phyloP scores from a whole-genome alignment of 2,888 invertebrate genomes.

The Hirtodrosophila cameraria region DNA sequence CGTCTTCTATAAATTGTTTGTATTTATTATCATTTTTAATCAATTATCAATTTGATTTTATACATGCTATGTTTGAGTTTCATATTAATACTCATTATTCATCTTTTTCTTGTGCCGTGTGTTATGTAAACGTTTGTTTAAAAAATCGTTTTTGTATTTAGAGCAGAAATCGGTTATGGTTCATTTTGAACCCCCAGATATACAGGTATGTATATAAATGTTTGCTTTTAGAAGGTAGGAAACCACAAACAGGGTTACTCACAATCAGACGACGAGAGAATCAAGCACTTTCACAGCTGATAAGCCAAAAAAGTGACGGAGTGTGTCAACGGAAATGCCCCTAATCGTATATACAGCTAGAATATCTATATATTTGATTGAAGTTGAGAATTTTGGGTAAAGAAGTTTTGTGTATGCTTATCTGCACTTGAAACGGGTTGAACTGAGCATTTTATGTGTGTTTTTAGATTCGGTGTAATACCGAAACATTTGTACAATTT shows the following conservation, averaged over 20 bases:
- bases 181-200: conserved; percentile 5
- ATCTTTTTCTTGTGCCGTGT: conserved; percentile 53
- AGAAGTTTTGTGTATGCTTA: conserved; percentile 30
- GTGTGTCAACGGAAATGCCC: conserved; percentile 13
- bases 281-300: conserved; percentile 10
- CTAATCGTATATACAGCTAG: conserved; percentile 11
- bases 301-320: conserved; percentile 7
- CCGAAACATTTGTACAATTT: conserved; percentile 45
- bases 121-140: conserved; percentile 9
- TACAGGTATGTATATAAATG: not conserved
- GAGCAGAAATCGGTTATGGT: conserved; percentile 20
- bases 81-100: conserved; percentile 29
- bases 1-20: conserved; percentile 35
- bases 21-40: conserved; percentile 55
- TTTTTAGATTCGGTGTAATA: conserved; percentile 24
- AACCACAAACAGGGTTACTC: conserved; percentile 3
- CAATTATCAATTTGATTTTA: conserved; percentile 59
- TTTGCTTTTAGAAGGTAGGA: not conserved
- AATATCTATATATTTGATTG: conserved; percentile 22
- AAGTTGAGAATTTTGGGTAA: conserved; percentile 5
- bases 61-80: conserved; percentile 54
- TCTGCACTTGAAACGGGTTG: conserved; percentile 31
- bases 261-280: conserved; percentile 35
- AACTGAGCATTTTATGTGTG: conserved; percentile 18
- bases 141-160: conserved; percentile 21